These are phyloP conservation scores for Nothoprocta pentlandii DNA, from an alignment of 2,113 vertebrate genomes.

Conservation along the genomic window DNA sequence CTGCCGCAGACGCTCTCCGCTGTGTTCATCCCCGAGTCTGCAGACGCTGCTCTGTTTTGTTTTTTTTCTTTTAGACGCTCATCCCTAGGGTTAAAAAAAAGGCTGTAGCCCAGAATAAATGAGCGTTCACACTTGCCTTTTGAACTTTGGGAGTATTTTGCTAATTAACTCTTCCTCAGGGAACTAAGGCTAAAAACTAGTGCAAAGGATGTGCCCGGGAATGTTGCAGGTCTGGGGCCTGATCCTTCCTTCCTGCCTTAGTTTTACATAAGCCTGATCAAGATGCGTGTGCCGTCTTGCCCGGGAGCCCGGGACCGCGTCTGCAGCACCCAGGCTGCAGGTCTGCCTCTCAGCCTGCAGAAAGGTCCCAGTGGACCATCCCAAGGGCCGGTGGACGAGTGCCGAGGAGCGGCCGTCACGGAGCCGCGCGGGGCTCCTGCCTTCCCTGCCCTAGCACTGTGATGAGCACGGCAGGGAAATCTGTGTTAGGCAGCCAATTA, in stretches of 20 bases:
- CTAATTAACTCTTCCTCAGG: neutral
- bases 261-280: neutral
- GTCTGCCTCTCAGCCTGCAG: neutral
- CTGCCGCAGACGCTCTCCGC: neutral
- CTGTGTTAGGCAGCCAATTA: neutral
- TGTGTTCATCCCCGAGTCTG: neutral
- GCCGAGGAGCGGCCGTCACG: neutral
- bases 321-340: neutral
- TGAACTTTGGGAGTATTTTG: neutral
- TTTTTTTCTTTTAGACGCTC: neutral
- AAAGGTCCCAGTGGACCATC: neutral
- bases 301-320: neutral
- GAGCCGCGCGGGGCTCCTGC: neutral
- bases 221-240: neutral
- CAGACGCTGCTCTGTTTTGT: neutral
- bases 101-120: neutral
- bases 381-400: neutral
- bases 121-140: conserved; percentile 24
- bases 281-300: neutral
- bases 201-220: neutral
- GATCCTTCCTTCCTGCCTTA: neutral
- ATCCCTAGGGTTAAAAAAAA: neutral
- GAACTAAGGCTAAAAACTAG: neutral
- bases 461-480: neutral
- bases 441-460: neutral